A percentile compares a stretch with the other conserved stretches of the same genome.
These are phyloP conservation scores for Spodoptera picta DNA, from an alignment of 2,888 invertebrate species.

Conservation along the genomic window DNA sequence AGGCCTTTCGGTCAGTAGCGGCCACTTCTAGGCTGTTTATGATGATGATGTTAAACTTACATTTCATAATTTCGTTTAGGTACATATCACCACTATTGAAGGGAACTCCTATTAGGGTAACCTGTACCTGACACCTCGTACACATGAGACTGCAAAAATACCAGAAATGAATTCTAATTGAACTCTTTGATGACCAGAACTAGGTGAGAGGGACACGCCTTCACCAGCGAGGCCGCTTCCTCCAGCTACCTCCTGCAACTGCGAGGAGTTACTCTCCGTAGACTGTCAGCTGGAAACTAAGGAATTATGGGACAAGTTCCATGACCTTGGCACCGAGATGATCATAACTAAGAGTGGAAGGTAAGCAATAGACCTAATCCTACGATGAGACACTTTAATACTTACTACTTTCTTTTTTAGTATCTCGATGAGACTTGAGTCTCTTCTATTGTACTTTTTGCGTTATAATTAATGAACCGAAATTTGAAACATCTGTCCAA, in stretches of 20 bases:
- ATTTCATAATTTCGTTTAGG: too few relatives aligned
- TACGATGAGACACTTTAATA: background rate
- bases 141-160: background rate
- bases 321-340: constrained; percentile 98
- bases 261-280: constrained; percentile 94
- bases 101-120: too few relatives aligned
- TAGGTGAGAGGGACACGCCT: constrained; percentile 85
- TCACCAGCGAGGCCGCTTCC: constrained; percentile 82
- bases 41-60: too few relatives aligned
- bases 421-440: too few relatives aligned
- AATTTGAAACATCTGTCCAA: too few relatives aligned
- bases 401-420: too few relatives aligned
- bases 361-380: constrained; percentile 81
- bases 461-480: too few relatives aligned
- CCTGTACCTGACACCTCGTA: too few relatives aligned
- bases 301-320: constrained; percentile 99
- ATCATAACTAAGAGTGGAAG: constrained; percentile 99
- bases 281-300: constrained; percentile 98
- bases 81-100: too few relatives aligned
- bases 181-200: constrained; percentile 66
- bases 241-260: constrained; percentile 91
- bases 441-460: too few relatives aligned
- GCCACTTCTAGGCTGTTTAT: too few relatives aligned
- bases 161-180: background rate
- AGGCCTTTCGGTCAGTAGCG: too few relatives aligned